Evolutionary conservation across 2,797 vertebrate genomes (phyloP).

Genomic region (Gobio occitaniae): DNA sequence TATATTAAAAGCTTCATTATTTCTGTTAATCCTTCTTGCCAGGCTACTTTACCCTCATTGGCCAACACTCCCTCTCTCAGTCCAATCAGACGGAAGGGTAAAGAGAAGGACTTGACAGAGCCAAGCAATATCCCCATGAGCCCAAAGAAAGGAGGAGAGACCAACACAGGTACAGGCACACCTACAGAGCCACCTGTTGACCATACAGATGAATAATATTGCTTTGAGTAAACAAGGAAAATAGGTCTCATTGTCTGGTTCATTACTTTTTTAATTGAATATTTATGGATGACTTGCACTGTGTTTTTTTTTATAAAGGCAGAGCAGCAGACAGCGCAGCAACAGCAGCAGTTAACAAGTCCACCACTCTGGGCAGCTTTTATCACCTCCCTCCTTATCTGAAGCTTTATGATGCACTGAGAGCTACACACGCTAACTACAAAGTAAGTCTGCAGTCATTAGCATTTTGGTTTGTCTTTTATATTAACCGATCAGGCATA

Average conservation of each 20-base stretch:
- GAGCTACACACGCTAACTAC: slow-evolving; percentile 96
- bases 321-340: slow-evolving; percentile 85
- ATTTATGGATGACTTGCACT: background rate
- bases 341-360: slow-evolving; percentile 86
- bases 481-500: no score
- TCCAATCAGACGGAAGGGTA: slow-evolving; percentile 94
- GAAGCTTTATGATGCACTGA: slow-evolving; percentile 95
- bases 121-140: slow-evolving; percentile 85
- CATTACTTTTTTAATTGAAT: background rate
- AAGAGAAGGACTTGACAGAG: slow-evolving; percentile 89
- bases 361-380: slow-evolving; percentile 91
- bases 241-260: background rate
- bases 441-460: slow-evolving; percentile 80
- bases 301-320: slow-evolving; percentile 74
- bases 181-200: background rate
- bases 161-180: slow-evolving; percentile 80
- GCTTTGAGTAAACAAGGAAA: background rate
- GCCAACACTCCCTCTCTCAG: slow-evolving; percentile 94
- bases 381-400: slow-evolving; percentile 96
- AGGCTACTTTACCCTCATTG: slow-evolving; percentile 94
- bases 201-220: background rate
- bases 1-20: background rate
- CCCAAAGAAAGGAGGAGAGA: slow-evolving; percentile 90
- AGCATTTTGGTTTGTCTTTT: background rate
- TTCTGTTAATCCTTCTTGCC: slow-evolving; percentile 18